Base-by-base conservation (phyloP, 2,113 vertebrate species). In the Mormoops blainvillei region DNA sequence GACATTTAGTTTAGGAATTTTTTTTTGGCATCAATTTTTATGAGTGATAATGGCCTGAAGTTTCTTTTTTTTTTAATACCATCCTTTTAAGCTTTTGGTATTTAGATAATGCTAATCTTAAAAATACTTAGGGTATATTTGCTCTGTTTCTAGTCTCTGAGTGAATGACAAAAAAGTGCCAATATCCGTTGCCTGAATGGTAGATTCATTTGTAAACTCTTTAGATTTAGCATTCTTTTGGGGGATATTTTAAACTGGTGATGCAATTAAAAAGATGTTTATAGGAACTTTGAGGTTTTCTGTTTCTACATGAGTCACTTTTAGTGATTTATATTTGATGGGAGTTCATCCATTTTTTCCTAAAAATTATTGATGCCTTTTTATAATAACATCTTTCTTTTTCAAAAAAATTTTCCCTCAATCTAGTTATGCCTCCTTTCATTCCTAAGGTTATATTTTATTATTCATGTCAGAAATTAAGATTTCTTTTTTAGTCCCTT, bases 281-380 rank as follows among this genome's bases (percentile, higher is more conserved):
- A 96, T 89, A 94, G 92, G 73, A 93, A 36, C 82, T 93, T 86
- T 95, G 96, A 94, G 78, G 93, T 88, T 91, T 93, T 95, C 68
- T 88, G 19, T 91, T 97, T 93, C 73, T 95, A 58, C 87, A 68
- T 83, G 89, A 95, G 50, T 97, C 86, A 84, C 38, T 97, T 93
- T 87, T 43, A 61, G 67, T 97, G 95, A 94, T 97, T 96, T 94
- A 91, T 86, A 63, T 88, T 93, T 97, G 94, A 82, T 94, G 89
- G 73, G 82, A 94, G 91, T 94, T 89, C 89, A 95, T 88, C 67
- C 48, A 50, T 94, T 97, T 95, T 36, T 85, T 91, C 45, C 61
- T 71, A 87, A 96, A 94, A 94, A 86, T 92, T 84, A 94, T 63
- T 88, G 82, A 61, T 43, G 19, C 13, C 43, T 71, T 95, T 95